phyloP scores from a whole-genome alignment of 1,140 invertebrate genomes.

The Gyrodactylus bullatarudis region DNA sequence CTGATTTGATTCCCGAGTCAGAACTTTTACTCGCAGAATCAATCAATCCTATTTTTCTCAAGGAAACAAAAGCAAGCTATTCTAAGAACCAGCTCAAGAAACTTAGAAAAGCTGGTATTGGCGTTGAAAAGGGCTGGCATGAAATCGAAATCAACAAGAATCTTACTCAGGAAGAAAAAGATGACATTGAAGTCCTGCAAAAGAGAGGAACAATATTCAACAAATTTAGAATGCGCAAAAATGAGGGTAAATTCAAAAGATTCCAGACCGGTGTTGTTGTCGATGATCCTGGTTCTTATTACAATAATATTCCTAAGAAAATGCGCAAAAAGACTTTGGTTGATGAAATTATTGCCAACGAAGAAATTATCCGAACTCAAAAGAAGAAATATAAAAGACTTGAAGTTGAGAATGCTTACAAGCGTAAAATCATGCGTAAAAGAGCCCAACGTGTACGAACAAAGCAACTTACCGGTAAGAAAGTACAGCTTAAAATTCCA shows the following conservation, averaged over 20 bases:
- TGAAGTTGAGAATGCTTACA: neutral
- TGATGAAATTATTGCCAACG: neutral
- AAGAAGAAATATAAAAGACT: neutral
- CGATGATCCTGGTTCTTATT: neutral
- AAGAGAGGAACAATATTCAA: neutral
- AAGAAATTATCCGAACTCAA: neutral
- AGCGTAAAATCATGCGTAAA: neutral
- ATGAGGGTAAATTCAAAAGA: neutral
- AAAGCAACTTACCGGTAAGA: neutral
- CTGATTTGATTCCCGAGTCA: neutral
- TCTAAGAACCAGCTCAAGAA: neutral
- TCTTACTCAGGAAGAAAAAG: neutral
- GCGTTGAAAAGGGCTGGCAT: neutral
- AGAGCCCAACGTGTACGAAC: neutral
- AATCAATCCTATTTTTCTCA: neutral
- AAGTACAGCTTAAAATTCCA: neutral
- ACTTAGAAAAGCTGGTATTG: neutral
- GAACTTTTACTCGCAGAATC: neutral
- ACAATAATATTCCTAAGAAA: neutral
- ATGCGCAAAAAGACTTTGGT: neutral
- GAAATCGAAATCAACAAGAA: neutral
- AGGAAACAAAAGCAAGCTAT: neutral
- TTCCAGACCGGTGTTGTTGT: neutral
- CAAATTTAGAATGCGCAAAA: neutral
- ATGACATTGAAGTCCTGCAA: neutral